phyloP scores from a whole-genome alignment of 2,113 vertebrate genomes.

The Lipophrys pholis region DNA sequence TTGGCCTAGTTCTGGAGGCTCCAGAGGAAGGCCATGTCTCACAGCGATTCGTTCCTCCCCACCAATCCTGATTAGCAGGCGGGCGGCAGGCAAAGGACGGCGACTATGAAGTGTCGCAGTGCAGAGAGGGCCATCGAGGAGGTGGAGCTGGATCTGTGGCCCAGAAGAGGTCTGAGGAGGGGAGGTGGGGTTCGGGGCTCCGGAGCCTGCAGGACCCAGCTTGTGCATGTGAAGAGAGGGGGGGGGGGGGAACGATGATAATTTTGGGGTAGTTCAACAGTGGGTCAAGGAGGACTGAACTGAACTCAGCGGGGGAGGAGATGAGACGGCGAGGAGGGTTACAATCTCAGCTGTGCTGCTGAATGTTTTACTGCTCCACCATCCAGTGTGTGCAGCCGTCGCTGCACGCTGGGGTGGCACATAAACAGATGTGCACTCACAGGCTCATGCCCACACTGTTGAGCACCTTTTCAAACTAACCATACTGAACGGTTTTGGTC shows the following conservation, averaged over 20 bases:
- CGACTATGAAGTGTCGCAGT: constrained; percentile 70
- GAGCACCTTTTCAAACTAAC: neutral
- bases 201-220: constrained; percentile 37
- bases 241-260: constrained; percentile 38
- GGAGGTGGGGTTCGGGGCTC: constrained; percentile 32
- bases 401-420: constrained; percentile 8
- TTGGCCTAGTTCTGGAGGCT: constrained; percentile 74
- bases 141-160: constrained; percentile 48
- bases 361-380: constrained; percentile 34
- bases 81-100: constrained; percentile 56
- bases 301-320: constrained; percentile 44
- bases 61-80: constrained; percentile 70
- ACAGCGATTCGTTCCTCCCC: constrained; percentile 62
- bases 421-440: neutral
- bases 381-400: neutral
- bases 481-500: neutral
- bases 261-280: constrained; percentile 55
- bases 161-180: constrained; percentile 46
- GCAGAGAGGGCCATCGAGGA: constrained; percentile 65
- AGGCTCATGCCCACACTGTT: no score
- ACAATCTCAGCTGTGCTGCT: constrained; percentile 18
- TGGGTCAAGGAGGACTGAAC: constrained; percentile 55
- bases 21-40: constrained; percentile 67
- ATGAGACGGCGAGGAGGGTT: constrained; percentile 46
- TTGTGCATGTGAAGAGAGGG: constrained; percentile 1